Conservation (phyloP, 2,113 vertebrate genomes). For the Saccopteryx leptura region DNA sequence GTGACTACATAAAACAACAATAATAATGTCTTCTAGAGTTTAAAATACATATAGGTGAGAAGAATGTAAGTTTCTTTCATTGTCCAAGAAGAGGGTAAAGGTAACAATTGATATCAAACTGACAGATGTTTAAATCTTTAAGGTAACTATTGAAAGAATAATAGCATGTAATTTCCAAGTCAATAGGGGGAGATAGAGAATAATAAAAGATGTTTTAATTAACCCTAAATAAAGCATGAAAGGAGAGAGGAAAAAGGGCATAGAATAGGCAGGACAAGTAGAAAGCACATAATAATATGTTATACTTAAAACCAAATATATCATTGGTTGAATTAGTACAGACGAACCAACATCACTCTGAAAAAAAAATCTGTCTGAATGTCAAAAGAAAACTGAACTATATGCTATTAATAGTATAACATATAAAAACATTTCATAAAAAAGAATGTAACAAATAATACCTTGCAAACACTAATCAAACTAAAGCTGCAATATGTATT, state of each 20-base stretch:
- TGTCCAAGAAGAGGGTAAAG: constrained; percentile 25
- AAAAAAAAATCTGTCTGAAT: constrained; percentile 19
- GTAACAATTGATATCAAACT: not conserved
- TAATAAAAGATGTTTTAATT: not conserved
- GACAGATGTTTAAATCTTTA: constrained; percentile 2
- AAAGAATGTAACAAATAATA: constrained; percentile 49
- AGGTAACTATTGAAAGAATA: constrained; percentile 14
- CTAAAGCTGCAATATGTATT: not conserved
- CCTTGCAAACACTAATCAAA: constrained; percentile 11
- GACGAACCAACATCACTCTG: not conserved
- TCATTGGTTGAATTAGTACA: not conserved
- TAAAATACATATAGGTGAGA: constrained; percentile 45
- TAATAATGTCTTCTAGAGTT: not conserved
- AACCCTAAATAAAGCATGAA: constrained; percentile 42
- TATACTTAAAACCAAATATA: constrained; percentile 6
- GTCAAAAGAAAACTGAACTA: constrained; percentile 28
- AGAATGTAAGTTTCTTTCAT: not conserved
- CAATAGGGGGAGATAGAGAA: not conserved
- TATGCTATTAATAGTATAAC: not conserved
- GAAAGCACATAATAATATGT: not conserved
- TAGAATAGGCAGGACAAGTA: not conserved
- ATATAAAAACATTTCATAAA: constrained; percentile 48
- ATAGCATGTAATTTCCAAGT: not conserved
- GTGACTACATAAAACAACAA: not conserved
- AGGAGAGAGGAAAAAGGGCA: not conserved